Base-by-base conservation (phyloP, 1,140 invertebrate species). In the Drosophila bifasciata region DNA sequence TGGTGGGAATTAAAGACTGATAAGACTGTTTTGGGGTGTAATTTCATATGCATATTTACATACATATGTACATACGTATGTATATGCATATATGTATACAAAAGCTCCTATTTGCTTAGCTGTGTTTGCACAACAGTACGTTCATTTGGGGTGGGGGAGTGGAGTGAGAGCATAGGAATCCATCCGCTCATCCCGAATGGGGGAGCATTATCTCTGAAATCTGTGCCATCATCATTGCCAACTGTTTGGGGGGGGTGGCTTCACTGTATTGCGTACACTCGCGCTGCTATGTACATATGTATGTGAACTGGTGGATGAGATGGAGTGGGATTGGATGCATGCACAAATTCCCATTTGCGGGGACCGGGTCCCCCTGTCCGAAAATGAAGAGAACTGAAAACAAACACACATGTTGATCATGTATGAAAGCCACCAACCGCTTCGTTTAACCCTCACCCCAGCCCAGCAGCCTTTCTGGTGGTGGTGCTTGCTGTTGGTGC, bases 341-440 rank as follows among this genome's bases (percentile, higher is more conserved):
- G 61, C 71, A 71, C 68, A 52, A 56, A 72, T 71, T 72, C 52
- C 67, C 69, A 71, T 68, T 61, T 61, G 66, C 51, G 55, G 39
- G 44, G n/a, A 19, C 23, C 19, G 59, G 59, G 45, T 63, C 69
- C 70, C 71, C 71, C 25, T 52, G 25, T 48, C 63, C 45, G 9
- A 64, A 48, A 48, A 9, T 25, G 16, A 57, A 32, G 28, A 25
- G 23, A 45, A 48, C 51, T 67, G 52, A 74, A 74, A 75, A 66
- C 71, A 75, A 75, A 75, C 72, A 75, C 72, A 75, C 72, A 75
- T 75, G 72, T 75, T 75, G 72, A 75, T 75, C 72, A 75, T 75
- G 72, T 62, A 75, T 75, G 72, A 75, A 75, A 74, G 72, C 61
- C 13, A 25, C 23, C 51, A 41, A 46, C 70, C 71, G 70, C 50